Base-by-base conservation (phyloP, 2,888 invertebrate species). In the Lithodes maja region DNA sequence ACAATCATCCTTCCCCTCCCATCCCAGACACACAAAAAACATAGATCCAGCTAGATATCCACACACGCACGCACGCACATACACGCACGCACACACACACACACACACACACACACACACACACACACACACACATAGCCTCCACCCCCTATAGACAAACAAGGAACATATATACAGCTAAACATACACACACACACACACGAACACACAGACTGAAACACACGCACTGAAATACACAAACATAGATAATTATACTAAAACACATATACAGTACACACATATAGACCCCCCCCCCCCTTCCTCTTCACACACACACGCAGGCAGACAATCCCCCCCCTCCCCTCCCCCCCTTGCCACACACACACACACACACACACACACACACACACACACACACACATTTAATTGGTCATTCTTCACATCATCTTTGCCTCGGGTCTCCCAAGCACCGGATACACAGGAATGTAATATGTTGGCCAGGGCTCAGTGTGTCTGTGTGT, bases 101-200 rank as follows among this genome's bases (percentile, higher is more conserved):
- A 61, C 61, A 61, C 61, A 61, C 61, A 61, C 61, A 61, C 61
- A 61, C 61, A 61, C 61, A 61, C 61, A 61, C 61, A 61, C 61
- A 61, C 61, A 61, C 61, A 61, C 61, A 61, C 61, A 61, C 61
- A 61, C 61, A 61, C 61, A 61, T 33, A 33, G 33, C 33, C 33
- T 33, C 33, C 33, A 33, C 33, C 33, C 33, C 33, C 33, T 33
- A 33, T 12, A 61, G 7, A 1, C 61, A 61, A 5, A 61, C 61
- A 61, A 5, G 12, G 12, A 5, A 61, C 61, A 61, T 12, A 61
- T 12, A 61, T 12, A 61, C 61, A 61, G 7, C 5, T 12, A 61
- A 5, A 61, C 61, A 33, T 33, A 33, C 33, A 33, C 33, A 33
- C 33, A 33, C 33, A 33, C 33, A 33, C 33, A 33, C 33, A 33